Base-by-base conservation (phyloP, 1,140 invertebrate genomes). In the Pseudomyrmex cubaensis region DNA sequence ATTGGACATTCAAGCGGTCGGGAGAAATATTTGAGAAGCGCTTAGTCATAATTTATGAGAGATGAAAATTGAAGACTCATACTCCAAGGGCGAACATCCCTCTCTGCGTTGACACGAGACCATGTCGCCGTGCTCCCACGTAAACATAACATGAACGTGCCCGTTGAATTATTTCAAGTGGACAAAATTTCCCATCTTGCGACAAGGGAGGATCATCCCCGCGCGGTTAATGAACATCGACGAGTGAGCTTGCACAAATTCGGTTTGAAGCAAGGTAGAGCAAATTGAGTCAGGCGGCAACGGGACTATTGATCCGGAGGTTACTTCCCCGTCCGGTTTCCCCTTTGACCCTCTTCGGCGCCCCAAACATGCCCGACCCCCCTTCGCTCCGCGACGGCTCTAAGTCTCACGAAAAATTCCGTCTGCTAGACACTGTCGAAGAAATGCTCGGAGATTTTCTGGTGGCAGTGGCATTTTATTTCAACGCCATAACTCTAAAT, bases 211-310 rank as follows among this genome's bases (percentile, higher is more conserved):
- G 56, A 69, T 64, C 74, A 83, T 78, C 63, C 72, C 62, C 62
- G n/a, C 62, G 20, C 67, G 67, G 84, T 89, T 89, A 88, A 89
- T 89, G 87, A 89, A 89, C 87, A 89, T 83, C 82, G 78, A 80
- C 74, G 86, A 88, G 84, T 83, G 86, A 89, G 83, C 83, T 89
- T 85, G 87, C 86, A 88, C 84, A 85, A 89, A 89, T 89, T 89
- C 70, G 84, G 66, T 44, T 35, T 56, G 77, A 70, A 73, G 73
- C 52, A 88, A 85, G 86, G 73, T 67, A 70, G 86, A 88, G 86
- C 73, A 88, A 88, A 88, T 88, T 88, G 87, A 88, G 87, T 88
- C 86, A 88, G 87, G 87, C 87, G 86, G 87, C 87, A 88, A 88
- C 87, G 87, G 77, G 87, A 88, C 86, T 89, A 89, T 89, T 85